These are phyloP conservation scores for Coenonympha arcania DNA, from an alignment of 2,888 invertebrate species.

Conservation along the genomic window DNA sequence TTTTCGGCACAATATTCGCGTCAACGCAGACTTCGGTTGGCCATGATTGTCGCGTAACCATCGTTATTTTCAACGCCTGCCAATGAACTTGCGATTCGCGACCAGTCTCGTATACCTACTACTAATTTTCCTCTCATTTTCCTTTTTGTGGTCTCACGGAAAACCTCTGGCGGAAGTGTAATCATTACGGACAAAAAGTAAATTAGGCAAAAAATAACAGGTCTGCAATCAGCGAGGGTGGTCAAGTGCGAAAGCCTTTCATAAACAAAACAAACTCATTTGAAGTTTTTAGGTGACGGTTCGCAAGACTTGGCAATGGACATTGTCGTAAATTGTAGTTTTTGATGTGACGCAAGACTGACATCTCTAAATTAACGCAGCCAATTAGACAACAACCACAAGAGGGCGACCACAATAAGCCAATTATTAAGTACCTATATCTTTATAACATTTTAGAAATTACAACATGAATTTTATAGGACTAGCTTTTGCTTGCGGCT, in stretches of 20 bases:
- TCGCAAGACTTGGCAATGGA: constrained; percentile 3
- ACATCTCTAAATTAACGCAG: not conserved
- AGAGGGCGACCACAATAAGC: not conserved
- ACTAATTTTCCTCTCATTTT: constrained; percentile 22
- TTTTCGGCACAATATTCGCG: constrained; percentile 3
- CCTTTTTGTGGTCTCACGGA: constrained; percentile 22
- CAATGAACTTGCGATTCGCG: constrained; percentile 39
- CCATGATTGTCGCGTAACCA: constrained; percentile 32
- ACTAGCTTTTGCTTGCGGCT: no score
- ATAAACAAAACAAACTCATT: not conserved
- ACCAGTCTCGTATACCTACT: no score
- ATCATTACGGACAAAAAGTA: constrained; percentile 12
- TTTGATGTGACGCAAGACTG: not conserved
- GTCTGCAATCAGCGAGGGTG: constrained; percentile 3
- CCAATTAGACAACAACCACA: not conserved
- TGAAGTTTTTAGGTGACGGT: not conserved
- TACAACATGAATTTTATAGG: no score
- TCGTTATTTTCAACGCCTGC: constrained; percentile 49
- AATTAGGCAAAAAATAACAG: constrained; percentile 18
- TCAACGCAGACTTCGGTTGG: constrained; percentile 18
- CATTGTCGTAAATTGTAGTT: not conserved
- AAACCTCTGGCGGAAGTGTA: constrained; percentile 17
- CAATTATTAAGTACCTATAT: not conserved
- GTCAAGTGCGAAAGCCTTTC: constrained; percentile 11
- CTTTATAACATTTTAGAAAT: no score